phyloP scores from a whole-genome alignment of 2,797 vertebrate genomes.

The Falco naumanni region DNA sequence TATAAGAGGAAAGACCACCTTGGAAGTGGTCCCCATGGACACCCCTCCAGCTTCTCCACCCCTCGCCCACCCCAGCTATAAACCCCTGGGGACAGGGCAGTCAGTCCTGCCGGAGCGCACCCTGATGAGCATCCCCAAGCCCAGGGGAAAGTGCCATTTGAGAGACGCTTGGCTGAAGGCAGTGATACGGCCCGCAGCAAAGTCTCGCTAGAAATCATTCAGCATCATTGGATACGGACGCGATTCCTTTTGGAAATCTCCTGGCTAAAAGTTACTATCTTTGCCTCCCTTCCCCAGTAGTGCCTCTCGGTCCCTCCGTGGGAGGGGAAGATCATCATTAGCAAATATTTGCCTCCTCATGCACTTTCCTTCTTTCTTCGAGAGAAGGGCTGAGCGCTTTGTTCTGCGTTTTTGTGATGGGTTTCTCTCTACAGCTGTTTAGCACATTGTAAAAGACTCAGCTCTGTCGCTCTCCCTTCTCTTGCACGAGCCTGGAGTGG shows the following conservation, averaged over 20 bases:
- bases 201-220: neutral
- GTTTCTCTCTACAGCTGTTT: conserved; percentile 7
- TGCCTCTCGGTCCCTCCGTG: neutral
- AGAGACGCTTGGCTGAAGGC: neutral
- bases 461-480: neutral
- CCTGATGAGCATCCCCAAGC: rapidly evolving
- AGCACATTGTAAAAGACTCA: neutral
- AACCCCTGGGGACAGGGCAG: too few species aligned
- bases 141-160: rapidly evolving
- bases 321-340: neutral
- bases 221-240: neutral
- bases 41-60: rapidly evolving
- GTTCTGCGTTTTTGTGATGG: neutral
- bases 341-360: neutral
- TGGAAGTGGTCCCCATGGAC: neutral
- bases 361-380: rapidly evolving
- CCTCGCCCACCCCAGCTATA: neutral
- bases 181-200: neutral
- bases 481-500: neutral
- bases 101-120: rapidly evolving
- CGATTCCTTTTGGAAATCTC: neutral
- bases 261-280: neutral
- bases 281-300: neutral
- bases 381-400: neutral
- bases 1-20: neutral